phyloP scores from a whole-genome alignment of 2,888 invertebrate genomes.

The Calliphora vomitoria region DNA sequence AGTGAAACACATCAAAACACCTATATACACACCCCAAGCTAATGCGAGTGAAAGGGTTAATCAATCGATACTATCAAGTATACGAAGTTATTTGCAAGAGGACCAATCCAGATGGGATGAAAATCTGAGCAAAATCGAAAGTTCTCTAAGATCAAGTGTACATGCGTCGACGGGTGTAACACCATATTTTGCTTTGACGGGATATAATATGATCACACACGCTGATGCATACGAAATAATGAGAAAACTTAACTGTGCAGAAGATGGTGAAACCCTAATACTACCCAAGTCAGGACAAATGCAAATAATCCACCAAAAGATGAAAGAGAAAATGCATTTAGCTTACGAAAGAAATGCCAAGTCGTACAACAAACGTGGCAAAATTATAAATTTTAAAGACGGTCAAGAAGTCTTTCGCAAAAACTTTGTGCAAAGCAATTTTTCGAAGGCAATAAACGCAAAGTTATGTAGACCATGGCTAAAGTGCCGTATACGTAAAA shows the following conservation, averaged over 20 bases:
- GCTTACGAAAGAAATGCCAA: background rate
- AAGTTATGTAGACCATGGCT: background rate
- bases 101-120: background rate
- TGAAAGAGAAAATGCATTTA: background rate
- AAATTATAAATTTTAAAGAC: background rate
- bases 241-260: background rate
- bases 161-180: background rate
- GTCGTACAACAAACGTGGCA: background rate
- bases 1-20: background rate
- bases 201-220: background rate
- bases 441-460: constrained; percentile 1
- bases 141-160: background rate
- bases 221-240: background rate
- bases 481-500: background rate
- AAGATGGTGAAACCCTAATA: background rate
- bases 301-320: background rate
- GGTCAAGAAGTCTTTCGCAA: background rate
- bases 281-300: background rate
- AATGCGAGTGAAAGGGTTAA: background rate
- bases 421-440: constrained; percentile 11
- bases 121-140: background rate
- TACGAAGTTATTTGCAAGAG: background rate
- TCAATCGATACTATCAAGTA: background rate
- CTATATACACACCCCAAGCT: background rate
- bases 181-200: background rate